Evolutionary conservation across 2,797 vertebrate genomes (phyloP), one percentile per base, ranked within the genome.

Genomic region (Pristis pectinata): DNA sequence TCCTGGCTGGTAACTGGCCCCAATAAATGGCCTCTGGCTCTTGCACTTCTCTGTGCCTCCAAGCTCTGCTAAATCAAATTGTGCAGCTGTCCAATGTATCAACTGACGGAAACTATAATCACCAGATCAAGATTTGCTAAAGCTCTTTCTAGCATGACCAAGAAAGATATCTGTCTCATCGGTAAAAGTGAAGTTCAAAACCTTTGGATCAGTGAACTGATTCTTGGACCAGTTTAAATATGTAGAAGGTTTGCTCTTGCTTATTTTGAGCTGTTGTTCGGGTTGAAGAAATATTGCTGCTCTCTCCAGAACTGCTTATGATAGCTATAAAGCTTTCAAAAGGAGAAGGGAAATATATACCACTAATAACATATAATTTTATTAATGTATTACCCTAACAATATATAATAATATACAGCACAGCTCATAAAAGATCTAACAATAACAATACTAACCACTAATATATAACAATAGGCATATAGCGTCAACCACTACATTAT

Each of bases 81-180:
- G 89, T 95, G 95, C 96, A 96, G 95, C 96, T 96, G 95, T 94
- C 95, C 94, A 24, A 83, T 95, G 95, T 96, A 96, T 96, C 95
- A 95, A 91, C 91, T 70, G 91, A 93, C 41, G 24, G 24, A 74
- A 94, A 94, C 61, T 95, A 95, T 95, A 96, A 95, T 96, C 96
- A 95, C 95, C 34, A 82, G 94, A 93, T 92, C 95, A 91, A 95
- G 94, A 85, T 95, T 96, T 95, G 95, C 93, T 95, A 94, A 94
- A 95, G 61, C 95, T 95, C 95, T 95, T 94, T 95, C 95, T 96
- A 94, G 96, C 95, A 94, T 96, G 95, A 96, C 95, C 96, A 87
- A 74, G 67, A 74, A 95, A 94, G 95, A 94, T 96, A 95, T 95
- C 95, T 95, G 95, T 95, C 91, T 95, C 94, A 94, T 95, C 82